Conservation (phyloP, 92 coral and sea anemone genomes). For the Scolanthus callimorphus region DNA sequence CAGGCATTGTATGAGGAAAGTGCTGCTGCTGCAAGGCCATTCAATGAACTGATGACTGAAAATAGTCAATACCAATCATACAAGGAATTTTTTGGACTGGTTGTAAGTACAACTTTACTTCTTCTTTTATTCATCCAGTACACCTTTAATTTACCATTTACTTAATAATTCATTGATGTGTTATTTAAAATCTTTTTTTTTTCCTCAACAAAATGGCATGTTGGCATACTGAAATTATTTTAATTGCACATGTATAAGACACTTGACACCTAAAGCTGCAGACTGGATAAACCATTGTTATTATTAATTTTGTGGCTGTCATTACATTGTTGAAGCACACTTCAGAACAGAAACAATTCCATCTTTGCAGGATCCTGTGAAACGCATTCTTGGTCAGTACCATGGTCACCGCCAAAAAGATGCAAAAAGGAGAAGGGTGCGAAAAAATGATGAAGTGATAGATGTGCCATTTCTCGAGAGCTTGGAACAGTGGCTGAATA, state of each 20-base stretch:
- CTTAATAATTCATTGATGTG: too few species aligned
- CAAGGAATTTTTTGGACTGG: slow-evolving; percentile 9
- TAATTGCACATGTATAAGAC: too few species aligned
- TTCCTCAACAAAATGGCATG: too few species aligned
- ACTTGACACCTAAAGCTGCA: too few species aligned
- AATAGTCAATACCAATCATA: neutral
- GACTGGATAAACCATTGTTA: too few species aligned
- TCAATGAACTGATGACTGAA: neutral
- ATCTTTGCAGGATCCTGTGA: slow-evolving; percentile 14
- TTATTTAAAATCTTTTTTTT: too few species aligned
- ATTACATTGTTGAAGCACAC: too few species aligned
- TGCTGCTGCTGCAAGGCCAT: slow-evolving; percentile 6
- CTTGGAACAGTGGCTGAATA: too few species aligned
- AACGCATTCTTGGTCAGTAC: slow-evolving; percentile 6
- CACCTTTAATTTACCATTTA: too few species aligned
- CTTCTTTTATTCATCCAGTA: neutral
- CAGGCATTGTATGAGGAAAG: too few species aligned
- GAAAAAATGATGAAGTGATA: slow-evolving; percentile 7
- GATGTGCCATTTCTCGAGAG: slow-evolving; percentile 5
- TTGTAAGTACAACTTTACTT: neutral
- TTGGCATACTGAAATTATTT: too few species aligned
- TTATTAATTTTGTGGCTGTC: neutral
- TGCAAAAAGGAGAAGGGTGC: slow-evolving; percentile 8
- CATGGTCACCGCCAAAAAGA: slow-evolving; percentile 9
- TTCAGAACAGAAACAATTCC: too few species aligned